phyloP scores from a whole-genome alignment of 2,797 vertebrate species.

The Echiichthys vipera region DNA sequence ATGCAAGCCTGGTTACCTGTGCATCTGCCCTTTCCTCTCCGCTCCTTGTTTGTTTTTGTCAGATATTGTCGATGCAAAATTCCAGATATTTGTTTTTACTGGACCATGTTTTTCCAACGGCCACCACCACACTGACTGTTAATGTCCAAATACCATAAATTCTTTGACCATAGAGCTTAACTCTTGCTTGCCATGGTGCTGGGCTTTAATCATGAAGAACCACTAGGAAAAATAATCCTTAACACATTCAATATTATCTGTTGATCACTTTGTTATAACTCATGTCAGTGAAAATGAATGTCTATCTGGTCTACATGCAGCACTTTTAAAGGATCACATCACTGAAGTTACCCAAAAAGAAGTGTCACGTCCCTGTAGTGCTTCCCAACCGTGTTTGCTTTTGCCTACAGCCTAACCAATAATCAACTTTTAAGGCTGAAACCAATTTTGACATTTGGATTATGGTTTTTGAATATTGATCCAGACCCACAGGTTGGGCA shows the following conservation, averaged over 20 bases:
- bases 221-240: neutral
- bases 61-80: conserved; percentile 3
- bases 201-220: neutral
- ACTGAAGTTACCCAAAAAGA: neutral
- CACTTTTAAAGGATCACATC: neutral
- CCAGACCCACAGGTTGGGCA: neutral
- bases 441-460: neutral
- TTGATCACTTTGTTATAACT: neutral
- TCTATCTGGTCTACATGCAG: neutral
- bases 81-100: neutral
- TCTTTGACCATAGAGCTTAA: neutral
- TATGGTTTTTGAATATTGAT: too few relatives aligned
- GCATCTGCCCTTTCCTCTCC: conserved; percentile 40
- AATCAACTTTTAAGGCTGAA: neutral
- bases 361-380: neutral
- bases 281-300: neutral
- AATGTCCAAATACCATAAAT: conserved; percentile 30
- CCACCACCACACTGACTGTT: neutral
- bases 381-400: neutral
- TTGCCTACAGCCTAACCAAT: neutral
- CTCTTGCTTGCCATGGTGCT: neutral
- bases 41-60: conserved; percentile 39
- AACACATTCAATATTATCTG: neutral
- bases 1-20: conserved; percentile 23
- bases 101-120: conserved; percentile 3